Evolutionary conservation across 2,888 invertebrate species (phyloP), one percentile per base, ranked within the genome.

Genomic region (Amphipoea oculea): DNA sequence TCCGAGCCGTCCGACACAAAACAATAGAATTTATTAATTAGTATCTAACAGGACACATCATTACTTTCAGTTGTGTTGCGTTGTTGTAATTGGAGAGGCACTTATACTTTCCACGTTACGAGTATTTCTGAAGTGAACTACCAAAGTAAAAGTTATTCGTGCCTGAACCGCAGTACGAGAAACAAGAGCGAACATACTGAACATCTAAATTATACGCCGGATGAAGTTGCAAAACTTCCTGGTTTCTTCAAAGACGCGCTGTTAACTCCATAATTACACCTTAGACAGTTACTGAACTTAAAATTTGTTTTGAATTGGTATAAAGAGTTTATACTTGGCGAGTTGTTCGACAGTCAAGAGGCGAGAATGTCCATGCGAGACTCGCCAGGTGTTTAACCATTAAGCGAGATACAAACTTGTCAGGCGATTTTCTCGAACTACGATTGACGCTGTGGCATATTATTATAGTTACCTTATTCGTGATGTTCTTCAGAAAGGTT

Each of bases 181-280:
- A 87, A 77, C 60, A 62, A 76, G 88, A 76, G 65, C 62, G 73
- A 84, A 80, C 75, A 79, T 72, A 88, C 68, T 70, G 75, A 77
- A 79, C 80, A 78, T 85, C 73, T 84, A 78, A 86, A 86, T 88
- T 84, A 70, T 79, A 72, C 76, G 75, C 68, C 57, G 40, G 78
- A 71, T 78, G 63, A 76, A 82, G 89, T 87, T 85, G 48, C 48
- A 67, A 83, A 87, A 78, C 84, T 87, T 89, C 71, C 60, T 68
- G 40, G 78, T 76, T 73, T 76, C 76, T 84, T 85, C 81, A 85
- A 86, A 89, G 87, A 78, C 74, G 48, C 68, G 54, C 75, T 74
- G 76, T 81, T 75, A 84, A 82, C 83, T 82, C 85, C 78, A 87
- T 87, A 90, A 90, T 91, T 91, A 90, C 83, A 86, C 87, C 88